A percentile compares a stretch with the other conserved stretches of the same genome.
Evolutionary conservation across 2,888 invertebrate genomes (phyloP).

Genomic region (Phalera bucephala): DNA sequence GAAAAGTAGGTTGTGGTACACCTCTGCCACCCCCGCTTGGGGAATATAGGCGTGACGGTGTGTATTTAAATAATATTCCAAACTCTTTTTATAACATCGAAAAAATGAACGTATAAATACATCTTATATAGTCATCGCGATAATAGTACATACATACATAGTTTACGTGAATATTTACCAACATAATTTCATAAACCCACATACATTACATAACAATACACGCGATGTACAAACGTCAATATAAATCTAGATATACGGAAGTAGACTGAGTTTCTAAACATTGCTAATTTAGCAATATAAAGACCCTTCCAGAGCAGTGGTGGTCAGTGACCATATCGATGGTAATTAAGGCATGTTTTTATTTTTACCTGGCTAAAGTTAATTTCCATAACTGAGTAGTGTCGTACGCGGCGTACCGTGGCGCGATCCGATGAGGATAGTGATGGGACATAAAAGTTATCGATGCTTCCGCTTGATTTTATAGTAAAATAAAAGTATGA

Average conservation of each 20-base stretch:
- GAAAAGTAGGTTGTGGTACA: too few relatives aligned
- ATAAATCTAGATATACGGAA: conserved; percentile 7
- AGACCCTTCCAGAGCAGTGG: conserved; percentile 52
- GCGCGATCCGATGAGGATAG: conserved; percentile 54
- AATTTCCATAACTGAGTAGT: conserved; percentile 77
- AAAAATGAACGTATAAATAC: too few relatives aligned
- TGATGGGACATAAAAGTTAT: conserved; percentile 43
- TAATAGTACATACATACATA: too few relatives aligned
- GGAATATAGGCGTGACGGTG: too few relatives aligned
- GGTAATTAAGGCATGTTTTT: conserved; percentile 74
- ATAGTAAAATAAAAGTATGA: too few relatives aligned
- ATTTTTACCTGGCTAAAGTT: conserved; percentile 66
- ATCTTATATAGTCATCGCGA: too few relatives aligned
- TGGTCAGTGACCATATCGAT: conserved; percentile 67
- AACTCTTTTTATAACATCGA: too few relatives aligned
- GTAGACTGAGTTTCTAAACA: conserved; percentile 34
- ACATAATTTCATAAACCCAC: not conserved
- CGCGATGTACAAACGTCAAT: not conserved
- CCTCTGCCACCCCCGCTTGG: too few relatives aligned
- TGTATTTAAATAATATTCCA: too few relatives aligned
- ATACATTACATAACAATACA: not conserved
- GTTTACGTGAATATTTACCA: too few relatives aligned
- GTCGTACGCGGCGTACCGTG: conserved; percentile 69
- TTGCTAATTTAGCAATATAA: conserved; percentile 32
- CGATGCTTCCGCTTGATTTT: conserved; percentile 13